phyloP scores from a whole-genome alignment of 2,888 invertebrate genomes.

The Plagiodera versicolora region DNA sequence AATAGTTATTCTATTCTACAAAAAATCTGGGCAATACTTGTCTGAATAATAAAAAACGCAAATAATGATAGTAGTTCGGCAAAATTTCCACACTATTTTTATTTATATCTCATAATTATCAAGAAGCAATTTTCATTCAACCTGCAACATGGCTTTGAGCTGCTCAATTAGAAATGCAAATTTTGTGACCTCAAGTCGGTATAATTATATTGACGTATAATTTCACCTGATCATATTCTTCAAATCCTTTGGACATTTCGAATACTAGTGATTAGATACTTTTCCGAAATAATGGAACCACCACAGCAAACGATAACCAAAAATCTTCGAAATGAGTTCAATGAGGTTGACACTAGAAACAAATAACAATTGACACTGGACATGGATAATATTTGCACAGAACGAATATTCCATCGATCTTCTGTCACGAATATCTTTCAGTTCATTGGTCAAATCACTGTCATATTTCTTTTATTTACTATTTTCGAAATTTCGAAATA shows the following conservation, averaged over 20 bases:
- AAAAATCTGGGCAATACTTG: no score
- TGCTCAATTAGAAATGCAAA: background rate
- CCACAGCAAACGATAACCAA: background rate
- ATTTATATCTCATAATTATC: no score
- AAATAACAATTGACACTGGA: no score
- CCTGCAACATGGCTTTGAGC: background rate
- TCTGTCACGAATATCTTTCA: background rate
- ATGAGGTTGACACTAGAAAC: no score
- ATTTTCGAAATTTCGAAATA: background rate
- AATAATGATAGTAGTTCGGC: no score
- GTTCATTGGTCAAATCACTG: background rate
- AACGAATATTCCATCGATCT: background rate
- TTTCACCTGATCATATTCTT: constrained; percentile 42
- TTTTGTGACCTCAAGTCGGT: background rate
- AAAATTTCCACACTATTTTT: no score
- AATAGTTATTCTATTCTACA: no score
- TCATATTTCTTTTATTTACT: background rate
- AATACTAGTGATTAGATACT: background rate
- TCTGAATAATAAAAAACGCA: no score
- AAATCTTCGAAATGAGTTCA: background rate
- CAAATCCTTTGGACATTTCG: constrained; percentile 37
- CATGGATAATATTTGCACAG: no score
- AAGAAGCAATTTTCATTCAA: no score
- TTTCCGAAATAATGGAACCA: background rate
- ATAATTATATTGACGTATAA: background rate